Conservation (phyloP, 1,140 invertebrate genomes). For the Hyles vespertilio region DNA sequence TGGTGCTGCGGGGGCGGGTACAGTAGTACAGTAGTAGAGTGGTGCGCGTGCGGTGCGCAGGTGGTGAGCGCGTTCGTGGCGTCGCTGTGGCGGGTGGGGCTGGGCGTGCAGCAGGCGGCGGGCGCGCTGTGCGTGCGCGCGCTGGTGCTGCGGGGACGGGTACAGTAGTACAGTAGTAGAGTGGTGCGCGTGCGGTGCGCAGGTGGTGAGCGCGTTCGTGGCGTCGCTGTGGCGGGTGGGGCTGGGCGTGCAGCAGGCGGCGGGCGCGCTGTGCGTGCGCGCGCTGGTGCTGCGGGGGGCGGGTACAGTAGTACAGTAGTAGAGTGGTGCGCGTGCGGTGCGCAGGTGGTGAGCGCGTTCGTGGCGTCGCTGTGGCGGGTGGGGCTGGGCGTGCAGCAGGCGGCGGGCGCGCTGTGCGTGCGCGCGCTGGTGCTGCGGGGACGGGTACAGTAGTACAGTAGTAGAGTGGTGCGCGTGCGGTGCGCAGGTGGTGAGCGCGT, state of each 20-base stretch:
- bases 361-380: conserved; percentile 47
- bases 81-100: conserved; percentile 39
- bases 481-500: conserved; percentile 51
- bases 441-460: too few species aligned
- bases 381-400: conserved; percentile 19
- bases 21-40: too few species aligned
- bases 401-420: background rate
- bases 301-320: too few species aligned
- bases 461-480: too few species aligned
- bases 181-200: too few species aligned
- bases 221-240: conserved; percentile 43
- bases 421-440: background rate
- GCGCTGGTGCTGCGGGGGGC: background rate
- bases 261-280: background rate
- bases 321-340: too few species aligned
- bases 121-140: background rate
- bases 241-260: conserved; percentile 16
- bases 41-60: too few species aligned
- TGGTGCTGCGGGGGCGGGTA: too few species aligned
- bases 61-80: conserved; percentile 58
- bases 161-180: too few species aligned
- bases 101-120: conserved; percentile 15
- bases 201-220: conserved; percentile 61
- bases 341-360: conserved; percentile 55
- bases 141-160: background rate